Percentiles rank a stretch among this genome's conserved stretches.
phyloP scores from a whole-genome alignment of 2,797 vertebrate species.

The Podarcis lilfordi region DNA sequence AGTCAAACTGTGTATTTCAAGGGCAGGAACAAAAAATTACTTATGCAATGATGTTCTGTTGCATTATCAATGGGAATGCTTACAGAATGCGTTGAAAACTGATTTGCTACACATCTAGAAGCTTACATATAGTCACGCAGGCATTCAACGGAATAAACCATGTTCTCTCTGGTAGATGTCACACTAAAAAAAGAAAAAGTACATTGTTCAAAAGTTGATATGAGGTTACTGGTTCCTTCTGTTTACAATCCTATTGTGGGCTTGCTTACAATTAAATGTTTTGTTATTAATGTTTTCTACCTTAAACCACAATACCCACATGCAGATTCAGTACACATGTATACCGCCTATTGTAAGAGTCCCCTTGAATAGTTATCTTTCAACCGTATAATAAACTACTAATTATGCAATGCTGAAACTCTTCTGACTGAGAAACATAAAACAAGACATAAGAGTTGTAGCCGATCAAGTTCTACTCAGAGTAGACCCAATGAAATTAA shows the following conservation, averaged over 20 bases:
- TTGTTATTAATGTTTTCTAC: not conserved
- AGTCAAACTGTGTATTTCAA: not conserved
- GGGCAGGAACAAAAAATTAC: not conserved
- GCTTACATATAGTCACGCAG: slow-evolving; percentile 92
- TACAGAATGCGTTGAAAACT: not conserved
- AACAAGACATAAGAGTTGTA: too few relatives aligned
- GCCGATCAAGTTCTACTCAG: too few relatives aligned
- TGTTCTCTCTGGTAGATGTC: slow-evolving; percentile 89
- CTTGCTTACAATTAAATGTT: not conserved
- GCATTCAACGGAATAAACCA: slow-evolving; percentile 91
- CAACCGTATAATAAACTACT: not conserved
- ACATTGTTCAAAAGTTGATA: slow-evolving; percentile 33
- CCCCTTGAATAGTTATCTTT: not conserved
- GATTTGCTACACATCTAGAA: not conserved
- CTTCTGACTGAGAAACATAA: not conserved
- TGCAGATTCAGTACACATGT: not conserved
- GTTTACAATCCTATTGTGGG: not conserved
- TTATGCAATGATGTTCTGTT: not conserved
- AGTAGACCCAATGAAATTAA: too few relatives aligned
- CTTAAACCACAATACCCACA: not conserved
- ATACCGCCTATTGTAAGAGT: not conserved
- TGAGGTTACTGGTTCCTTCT: too few relatives aligned
- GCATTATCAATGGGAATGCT: not conserved
- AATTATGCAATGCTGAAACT: not conserved
- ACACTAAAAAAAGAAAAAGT: slow-evolving; percentile 78